Conservation (phyloP, 1,140 invertebrate genomes). For the Lerema accius region DNA sequence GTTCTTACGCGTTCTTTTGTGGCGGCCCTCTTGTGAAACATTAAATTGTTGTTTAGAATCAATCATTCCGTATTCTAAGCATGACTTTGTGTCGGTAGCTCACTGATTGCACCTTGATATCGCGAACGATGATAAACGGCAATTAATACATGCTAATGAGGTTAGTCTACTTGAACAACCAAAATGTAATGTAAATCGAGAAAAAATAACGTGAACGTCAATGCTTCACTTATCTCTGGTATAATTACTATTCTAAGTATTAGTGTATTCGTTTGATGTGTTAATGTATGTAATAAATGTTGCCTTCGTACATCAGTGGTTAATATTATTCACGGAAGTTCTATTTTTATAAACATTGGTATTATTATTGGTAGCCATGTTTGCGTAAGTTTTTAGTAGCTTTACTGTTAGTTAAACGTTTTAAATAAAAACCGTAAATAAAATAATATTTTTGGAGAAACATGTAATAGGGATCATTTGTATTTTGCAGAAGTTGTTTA, state of each 20-base stretch:
- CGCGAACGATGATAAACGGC: slow-evolving; percentile 28
- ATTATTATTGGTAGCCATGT: background rate
- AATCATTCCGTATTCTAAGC: slow-evolving; percentile 66
- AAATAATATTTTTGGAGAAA: no score
- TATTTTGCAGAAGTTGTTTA: no score
- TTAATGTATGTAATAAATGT: background rate
- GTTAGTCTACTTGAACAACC: slow-evolving; percentile 17
- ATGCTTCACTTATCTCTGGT: background rate
- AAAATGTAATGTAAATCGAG: slow-evolving; percentile 35
- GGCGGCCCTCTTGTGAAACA: slow-evolving; percentile 68
- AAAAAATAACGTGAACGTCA: slow-evolving; percentile 1
- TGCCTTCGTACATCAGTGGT: slow-evolving; percentile 3
- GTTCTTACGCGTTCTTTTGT: slow-evolving; percentile 59
- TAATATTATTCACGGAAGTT: slow-evolving; percentile 20
- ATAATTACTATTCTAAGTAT: background rate
- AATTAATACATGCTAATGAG: slow-evolving; percentile 36
- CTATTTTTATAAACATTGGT: background rate
- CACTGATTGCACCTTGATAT: slow-evolving; percentile 43
- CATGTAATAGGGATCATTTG: no score
- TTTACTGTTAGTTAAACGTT: no score
- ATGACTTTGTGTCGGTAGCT: slow-evolving; percentile 58
- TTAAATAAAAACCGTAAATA: no score
- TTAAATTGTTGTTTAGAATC: slow-evolving; percentile 60
- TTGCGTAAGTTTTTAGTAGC: no score
- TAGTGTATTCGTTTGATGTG: background rate